Conservation (phyloP, 2,113 vertebrate species). For the Pterocles gutturalis region DNA sequence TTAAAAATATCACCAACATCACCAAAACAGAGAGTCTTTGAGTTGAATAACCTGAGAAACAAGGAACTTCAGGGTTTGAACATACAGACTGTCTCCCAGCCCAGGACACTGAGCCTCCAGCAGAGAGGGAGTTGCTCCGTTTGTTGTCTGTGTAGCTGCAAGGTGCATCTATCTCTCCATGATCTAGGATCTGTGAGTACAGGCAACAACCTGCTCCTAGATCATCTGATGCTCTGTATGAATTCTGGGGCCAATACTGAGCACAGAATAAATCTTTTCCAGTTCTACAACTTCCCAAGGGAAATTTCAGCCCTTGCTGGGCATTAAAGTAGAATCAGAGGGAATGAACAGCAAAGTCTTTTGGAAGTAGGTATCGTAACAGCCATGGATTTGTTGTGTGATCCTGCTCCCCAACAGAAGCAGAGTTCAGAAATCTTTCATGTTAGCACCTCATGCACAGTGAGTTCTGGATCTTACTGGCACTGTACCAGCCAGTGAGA, state of each 20-base stretch:
- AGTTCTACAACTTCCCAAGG: background rate
- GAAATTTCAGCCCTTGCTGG: background rate
- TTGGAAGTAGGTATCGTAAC: background rate
- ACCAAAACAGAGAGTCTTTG: background rate
- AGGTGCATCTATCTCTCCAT: background rate
- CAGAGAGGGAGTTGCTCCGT: background rate
- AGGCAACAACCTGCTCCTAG: background rate
- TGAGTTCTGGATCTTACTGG: background rate
- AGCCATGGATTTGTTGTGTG: background rate
- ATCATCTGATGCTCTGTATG: accelerated
- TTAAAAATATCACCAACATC: background rate
- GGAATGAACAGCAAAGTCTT: background rate
- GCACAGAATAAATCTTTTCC: background rate
- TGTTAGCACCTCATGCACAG: accelerated
- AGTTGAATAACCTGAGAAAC: background rate
- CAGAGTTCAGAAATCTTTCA: background rate
- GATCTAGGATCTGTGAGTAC: background rate
- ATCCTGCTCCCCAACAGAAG: background rate
- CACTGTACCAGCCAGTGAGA: background rate
- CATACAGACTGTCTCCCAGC: accelerated
- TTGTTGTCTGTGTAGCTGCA: background rate
- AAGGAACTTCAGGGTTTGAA: background rate
- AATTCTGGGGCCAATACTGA: background rate
- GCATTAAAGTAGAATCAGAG: background rate
- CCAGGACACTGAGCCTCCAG: background rate